phyloP scores from a whole-genome alignment of 2,888 invertebrate genomes.

The Pseudeuparius sepicola region DNA sequence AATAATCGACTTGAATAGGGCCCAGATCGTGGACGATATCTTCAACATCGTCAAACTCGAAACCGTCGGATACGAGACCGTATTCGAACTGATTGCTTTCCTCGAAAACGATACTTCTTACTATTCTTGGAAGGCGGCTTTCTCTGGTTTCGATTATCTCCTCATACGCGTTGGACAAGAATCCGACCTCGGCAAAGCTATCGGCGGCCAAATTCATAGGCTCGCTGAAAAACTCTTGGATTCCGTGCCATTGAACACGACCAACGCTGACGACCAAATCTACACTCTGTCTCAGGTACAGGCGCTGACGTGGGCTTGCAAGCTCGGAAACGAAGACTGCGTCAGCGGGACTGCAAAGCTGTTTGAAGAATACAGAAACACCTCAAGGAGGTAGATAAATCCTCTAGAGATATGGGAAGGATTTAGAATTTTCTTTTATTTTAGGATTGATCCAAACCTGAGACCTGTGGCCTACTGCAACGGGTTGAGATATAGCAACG shows the following conservation, averaged over 20 bases:
- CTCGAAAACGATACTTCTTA: slow-evolving; percentile 56
- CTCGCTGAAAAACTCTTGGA: slow-evolving; percentile 12
- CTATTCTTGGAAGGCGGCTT: slow-evolving; percentile 63
- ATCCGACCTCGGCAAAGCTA: slow-evolving; percentile 15
- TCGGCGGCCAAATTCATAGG: slow-evolving; percentile 9
- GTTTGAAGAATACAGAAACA: slow-evolving; percentile 11
- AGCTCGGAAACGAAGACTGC: slow-evolving; percentile 48
- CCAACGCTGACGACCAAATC: slow-evolving; percentile 34
- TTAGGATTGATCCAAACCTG: slow-evolving; percentile 51
- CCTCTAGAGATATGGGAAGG: slow-evolving; percentile 32
- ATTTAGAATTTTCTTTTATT: slow-evolving; percentile 4
- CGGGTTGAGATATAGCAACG: slow-evolving; percentile 46
- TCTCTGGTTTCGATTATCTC: slow-evolving; percentile 22
- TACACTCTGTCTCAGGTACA: slow-evolving; percentile 48
- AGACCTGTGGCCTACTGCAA: slow-evolving; percentile 67
- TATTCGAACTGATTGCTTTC: slow-evolving; percentile 57
- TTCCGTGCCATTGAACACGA: slow-evolving; percentile 5
- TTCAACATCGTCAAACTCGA: slow-evolving; percentile 53
- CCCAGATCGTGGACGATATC: slow-evolving; percentile 66
- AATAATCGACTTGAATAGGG: slow-evolving; percentile 58
- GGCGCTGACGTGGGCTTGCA: slow-evolving; percentile 52
- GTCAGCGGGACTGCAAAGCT: slow-evolving; percentile 36
- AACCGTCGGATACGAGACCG: slow-evolving; percentile 41
- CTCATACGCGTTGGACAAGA: slow-evolving; percentile 20
- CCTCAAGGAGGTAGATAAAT: slow-evolving; percentile 7